Conservation (phyloP, 2,113 vertebrate species). For the Platichthys stellatus region DNA sequence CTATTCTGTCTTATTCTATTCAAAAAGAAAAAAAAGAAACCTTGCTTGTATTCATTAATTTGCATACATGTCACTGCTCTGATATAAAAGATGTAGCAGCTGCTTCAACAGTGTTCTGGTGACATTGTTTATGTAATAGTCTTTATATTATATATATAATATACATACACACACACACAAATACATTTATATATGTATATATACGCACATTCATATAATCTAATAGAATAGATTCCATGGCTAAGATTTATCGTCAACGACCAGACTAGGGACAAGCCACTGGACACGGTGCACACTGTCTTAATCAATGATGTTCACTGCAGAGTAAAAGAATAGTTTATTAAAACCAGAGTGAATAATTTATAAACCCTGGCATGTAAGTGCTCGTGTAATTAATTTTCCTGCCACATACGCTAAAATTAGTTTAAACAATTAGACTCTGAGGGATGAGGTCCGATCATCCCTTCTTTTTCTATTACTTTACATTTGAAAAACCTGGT, state of each 20-base stretch:
- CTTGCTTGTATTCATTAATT: background rate
- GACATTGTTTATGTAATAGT: background rate
- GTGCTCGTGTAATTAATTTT: slow-evolving; percentile 5
- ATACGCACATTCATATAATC: background rate
- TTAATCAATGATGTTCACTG: background rate
- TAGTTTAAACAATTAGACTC: background rate
- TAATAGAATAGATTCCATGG: too few relatives aligned
- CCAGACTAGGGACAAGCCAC: too few relatives aligned
- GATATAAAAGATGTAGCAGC: background rate
- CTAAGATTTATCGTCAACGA: too few relatives aligned
- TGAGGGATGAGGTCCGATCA: background rate
- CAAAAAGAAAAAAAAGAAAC: background rate
- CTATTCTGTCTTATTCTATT: too few relatives aligned
- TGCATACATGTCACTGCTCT: background rate
- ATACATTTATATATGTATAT: too few relatives aligned
- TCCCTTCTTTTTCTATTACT: background rate
- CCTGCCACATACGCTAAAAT: background rate
- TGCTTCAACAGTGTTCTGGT: background rate
- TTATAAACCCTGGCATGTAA: slow-evolving; percentile 5
- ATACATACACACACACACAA: too few relatives aligned
- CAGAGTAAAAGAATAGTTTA: slow-evolving; percentile 20
- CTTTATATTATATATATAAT: too few relatives aligned
- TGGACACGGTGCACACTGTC: background rate
- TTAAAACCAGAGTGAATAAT: slow-evolving; percentile 31
- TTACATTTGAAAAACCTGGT: background rate